Conservation (phyloP, 2,888 invertebrate genomes). For the Diachrysia chrysitis region DNA sequence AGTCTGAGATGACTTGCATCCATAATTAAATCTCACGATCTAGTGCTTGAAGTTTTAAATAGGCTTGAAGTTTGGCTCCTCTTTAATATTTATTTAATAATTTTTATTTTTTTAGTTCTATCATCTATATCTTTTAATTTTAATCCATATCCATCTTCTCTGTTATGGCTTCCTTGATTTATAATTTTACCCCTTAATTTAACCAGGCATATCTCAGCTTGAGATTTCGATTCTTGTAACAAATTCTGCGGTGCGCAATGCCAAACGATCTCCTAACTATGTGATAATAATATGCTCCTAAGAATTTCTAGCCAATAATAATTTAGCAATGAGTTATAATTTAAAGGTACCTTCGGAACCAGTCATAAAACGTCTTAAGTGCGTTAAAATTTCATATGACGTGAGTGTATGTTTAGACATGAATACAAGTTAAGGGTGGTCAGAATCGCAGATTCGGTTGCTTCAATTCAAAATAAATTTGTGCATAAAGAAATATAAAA, state of each 20-base stretch:
- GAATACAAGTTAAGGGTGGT: background rate
- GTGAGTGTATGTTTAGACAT: background rate
- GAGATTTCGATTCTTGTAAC: background rate
- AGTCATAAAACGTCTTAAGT: background rate
- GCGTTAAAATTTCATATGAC: background rate
- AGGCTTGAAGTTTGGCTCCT: too few relatives aligned
- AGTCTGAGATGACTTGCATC: background rate
- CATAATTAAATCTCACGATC: too few relatives aligned
- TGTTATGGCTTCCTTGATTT: background rate
- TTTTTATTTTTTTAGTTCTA: too few relatives aligned
- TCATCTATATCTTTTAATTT: too few relatives aligned
- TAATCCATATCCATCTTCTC: too few relatives aligned
- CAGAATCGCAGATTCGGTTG: too few relatives aligned
- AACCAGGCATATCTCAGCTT: background rate
- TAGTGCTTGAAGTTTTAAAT: too few relatives aligned
- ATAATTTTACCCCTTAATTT: background rate
- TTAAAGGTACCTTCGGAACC: conserved; percentile 16
- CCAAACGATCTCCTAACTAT: conserved; percentile 26
- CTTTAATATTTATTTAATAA: too few relatives aligned
- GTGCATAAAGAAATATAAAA: too few relatives aligned
- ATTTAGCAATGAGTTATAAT: conserved; percentile 36
- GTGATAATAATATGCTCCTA: conserved; percentile 16
- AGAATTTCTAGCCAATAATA: conserved; percentile 38
- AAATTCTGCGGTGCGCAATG: conserved; percentile 29
- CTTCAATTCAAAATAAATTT: too few relatives aligned